Evolutionary conservation across 1,140 invertebrate genomes (phyloP), one percentile per base, ranked within the genome.

Genomic region (Anadara kagoshimensis): DNA sequence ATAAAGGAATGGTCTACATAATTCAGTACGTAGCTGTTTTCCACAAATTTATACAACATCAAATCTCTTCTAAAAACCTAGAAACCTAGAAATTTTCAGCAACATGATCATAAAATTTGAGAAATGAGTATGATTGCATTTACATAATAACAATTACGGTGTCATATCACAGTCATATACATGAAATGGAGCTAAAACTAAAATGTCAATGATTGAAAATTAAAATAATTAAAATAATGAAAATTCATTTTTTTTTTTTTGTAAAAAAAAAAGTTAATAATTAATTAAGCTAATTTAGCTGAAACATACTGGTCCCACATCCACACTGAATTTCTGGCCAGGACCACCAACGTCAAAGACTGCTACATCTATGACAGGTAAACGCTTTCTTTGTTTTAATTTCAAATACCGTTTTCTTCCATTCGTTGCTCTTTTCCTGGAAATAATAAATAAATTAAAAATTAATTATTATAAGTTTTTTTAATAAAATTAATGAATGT

Each of bases 371-470:
- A 51, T 51, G 20, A 64, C 29, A 7, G 62, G 62, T 29, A 64
- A 29, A 36, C 62, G 16, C 14, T 51, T 51, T 20, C 62, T 49
- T 64, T 26, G 62, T 64, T 64, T 64, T 64, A 51, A 64, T 29
- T 51, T 64, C 62, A 49, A 64, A 64, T 16, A 64, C 45, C 7
- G 62, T 64, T 49, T 64, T 64, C 24, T 47, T 47, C 62, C 62
- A 64, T n/a, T 43, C 18, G 5, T 26, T 26, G 10, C 47, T 29
- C 29, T 51, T 51, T 18, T 47, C 45, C 62, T 64, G 8, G n/a
- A 24, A 22, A 14, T 7, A 12, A 64, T 26, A 22, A 45, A 47
- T 26, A 49, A 12, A 47, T 7, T 14, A 64, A n/a, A n/a, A n/a
- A n/a, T n/a, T n/a, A n/a, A n/a, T n/a, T n/a, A n/a, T n/a, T n/a